Evolutionary conservation across 2,888 invertebrate genomes (phyloP).

Genomic region (Clunio marinus): DNA sequence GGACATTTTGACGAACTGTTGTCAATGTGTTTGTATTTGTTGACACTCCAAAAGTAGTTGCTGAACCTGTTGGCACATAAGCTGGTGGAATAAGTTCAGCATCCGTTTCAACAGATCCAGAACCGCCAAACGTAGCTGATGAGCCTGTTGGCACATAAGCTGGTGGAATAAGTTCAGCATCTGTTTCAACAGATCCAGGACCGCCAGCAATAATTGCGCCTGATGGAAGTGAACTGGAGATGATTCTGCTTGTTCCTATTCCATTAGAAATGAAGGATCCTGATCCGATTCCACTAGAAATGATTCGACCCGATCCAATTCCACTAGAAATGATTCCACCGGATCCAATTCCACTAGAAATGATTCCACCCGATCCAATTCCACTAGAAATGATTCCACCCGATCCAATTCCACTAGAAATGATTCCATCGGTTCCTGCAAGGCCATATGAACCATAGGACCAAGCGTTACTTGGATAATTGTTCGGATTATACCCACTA

Average conservation of each 20-base stretch:
- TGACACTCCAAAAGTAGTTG: not conserved
- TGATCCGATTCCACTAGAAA: too few relatives aligned
- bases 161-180: not conserved
- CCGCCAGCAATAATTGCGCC: too few relatives aligned
- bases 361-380: too few relatives aligned
- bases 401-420: not conserved
- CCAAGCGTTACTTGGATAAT: not conserved
- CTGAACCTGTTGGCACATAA: not conserved
- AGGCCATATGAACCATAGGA: conserved; percentile 18
- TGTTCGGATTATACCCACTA: not conserved
- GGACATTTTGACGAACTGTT: conserved; percentile 7
- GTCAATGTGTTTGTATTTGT: conserved; percentile 30
- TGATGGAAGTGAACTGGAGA: too few relatives aligned
- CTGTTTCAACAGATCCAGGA: not conserved
- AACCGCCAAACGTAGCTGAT: too few relatives aligned
- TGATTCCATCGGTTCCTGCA: not conserved
- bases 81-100: not conserved
- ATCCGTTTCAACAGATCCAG: not conserved
- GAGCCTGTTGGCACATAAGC: too few relatives aligned
- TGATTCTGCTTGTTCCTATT: too few relatives aligned
- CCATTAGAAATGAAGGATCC: too few relatives aligned
- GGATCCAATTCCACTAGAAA: too few relatives aligned
- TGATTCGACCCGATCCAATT: too few relatives aligned
- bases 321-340: too few relatives aligned
- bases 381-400: not conserved